Conservation (phyloP, 2,113 vertebrate genomes). For the Petroica traversi region DNA sequence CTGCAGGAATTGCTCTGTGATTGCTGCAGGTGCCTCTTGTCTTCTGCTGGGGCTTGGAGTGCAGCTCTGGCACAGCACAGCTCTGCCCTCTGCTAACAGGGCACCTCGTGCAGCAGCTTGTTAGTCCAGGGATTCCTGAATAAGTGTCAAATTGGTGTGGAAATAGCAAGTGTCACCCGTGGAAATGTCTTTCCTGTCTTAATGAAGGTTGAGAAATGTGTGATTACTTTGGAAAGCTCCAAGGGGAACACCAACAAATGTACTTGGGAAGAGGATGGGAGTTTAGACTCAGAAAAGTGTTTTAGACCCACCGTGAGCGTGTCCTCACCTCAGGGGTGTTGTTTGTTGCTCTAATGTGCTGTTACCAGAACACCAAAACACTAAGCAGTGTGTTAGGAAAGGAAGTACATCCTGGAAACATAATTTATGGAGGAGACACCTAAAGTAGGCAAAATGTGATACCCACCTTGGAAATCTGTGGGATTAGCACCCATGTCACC, state of each 20-base stretch:
- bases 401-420: neutral
- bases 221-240: neutral
- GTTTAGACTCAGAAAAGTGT: neutral
- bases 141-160: neutral
- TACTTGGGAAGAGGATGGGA: neutral
- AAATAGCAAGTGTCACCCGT: neutral
- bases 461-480: constrained; percentile 9
- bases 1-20: neutral
- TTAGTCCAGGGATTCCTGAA: neutral
- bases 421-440: constrained; percentile 29
- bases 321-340: neutral
- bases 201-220: neutral
- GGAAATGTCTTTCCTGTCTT: neutral
- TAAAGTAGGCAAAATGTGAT: constrained; percentile 58
- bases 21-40: neutral
- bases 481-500: neutral
- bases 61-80: neutral
- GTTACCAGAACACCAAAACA: neutral
- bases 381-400: neutral
- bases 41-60: neutral
- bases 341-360: neutral
- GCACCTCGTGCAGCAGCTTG: neutral
- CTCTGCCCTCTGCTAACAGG: neutral
- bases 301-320: accelerated
- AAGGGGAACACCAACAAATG: accelerated